These are phyloP conservation scores for Schlechtendalia chinensis DNA, from an alignment of 1,140 invertebrate species.

Conservation along the genomic window DNA sequence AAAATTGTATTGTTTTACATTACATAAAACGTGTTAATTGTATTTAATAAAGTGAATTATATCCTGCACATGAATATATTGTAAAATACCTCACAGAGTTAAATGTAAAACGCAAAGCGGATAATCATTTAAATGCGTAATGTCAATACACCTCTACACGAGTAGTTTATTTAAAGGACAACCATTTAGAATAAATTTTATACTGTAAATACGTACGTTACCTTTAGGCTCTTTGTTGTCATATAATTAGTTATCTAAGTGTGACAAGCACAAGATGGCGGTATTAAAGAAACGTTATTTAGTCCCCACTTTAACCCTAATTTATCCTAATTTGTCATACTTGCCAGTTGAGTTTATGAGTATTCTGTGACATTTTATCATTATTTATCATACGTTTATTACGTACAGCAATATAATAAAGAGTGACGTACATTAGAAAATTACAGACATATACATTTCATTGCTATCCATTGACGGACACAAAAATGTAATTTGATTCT, in stretches of 20 bases:
- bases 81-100: too few species aligned
- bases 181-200: too few species aligned
- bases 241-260: conserved; percentile 7
- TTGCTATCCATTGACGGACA: neutral
- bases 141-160: too few species aligned
- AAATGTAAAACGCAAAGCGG: too few species aligned
- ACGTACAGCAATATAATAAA: neutral
- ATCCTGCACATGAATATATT: too few species aligned
- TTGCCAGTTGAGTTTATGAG: conserved; percentile 2
- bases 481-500: too few species aligned
- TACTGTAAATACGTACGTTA: neutral
- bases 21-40: too few species aligned
- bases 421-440: neutral
- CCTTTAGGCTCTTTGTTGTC: neutral
- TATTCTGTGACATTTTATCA: neutral
- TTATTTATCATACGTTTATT: conserved; percentile 9
- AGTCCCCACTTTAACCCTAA: neutral
- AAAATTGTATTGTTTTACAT: too few species aligned
- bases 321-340: conserved; percentile 25
- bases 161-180: too few species aligned
- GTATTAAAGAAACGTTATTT: conserved; percentile 10
- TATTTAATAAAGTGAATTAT: too few species aligned
- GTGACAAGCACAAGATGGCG: neutral
- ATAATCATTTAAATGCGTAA: too few species aligned
- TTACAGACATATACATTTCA: neutral